A percentile compares a stretch with the other conserved stretches of the same genome.
Conservation (phyloP, 2,797 vertebrate genomes). For the Pseudocheirus occidentalis region DNA sequence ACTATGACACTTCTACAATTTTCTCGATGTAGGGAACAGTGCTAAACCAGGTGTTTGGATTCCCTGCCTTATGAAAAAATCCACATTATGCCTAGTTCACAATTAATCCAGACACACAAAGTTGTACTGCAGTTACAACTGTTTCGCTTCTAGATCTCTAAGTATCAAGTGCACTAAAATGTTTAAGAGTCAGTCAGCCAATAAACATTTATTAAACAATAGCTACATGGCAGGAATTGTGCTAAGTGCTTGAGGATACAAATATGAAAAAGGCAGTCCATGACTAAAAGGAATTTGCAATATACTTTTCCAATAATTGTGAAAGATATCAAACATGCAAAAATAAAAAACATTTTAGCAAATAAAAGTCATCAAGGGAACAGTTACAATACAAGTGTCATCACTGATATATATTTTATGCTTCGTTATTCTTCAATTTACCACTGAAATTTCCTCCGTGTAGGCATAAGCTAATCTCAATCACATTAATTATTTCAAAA, state of each 20-base stretch:
- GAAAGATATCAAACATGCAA: not conserved
- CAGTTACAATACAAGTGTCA: not conserved
- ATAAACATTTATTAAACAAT: not conserved
- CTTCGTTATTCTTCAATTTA: not conserved
- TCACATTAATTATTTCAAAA: not conserved
- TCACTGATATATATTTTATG: not conserved
- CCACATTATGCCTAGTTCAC: slow-evolving; percentile 4
- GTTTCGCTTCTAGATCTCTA: not conserved
- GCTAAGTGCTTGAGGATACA: not conserved
- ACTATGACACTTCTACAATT: not conserved
- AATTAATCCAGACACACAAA: slow-evolving; percentile 14
- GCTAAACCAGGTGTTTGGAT: not conserved
- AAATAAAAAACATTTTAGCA: not conserved
- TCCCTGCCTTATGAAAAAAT: not conserved
- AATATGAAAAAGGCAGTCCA: not conserved
- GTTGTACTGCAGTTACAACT: not conserved
- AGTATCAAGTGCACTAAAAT: slow-evolving; percentile 37
- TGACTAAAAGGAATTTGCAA: not conserved
- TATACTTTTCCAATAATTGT: not conserved
- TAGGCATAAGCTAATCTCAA: not conserved
- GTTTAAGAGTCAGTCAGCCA: not conserved
- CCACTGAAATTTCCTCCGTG: not conserved
- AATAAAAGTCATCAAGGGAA: not conserved
- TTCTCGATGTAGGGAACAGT: not conserved
- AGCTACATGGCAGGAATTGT: not conserved